Base-by-base conservation (phyloP, 2,888 invertebrate species). In the Drosophila setosimentum region DNA sequence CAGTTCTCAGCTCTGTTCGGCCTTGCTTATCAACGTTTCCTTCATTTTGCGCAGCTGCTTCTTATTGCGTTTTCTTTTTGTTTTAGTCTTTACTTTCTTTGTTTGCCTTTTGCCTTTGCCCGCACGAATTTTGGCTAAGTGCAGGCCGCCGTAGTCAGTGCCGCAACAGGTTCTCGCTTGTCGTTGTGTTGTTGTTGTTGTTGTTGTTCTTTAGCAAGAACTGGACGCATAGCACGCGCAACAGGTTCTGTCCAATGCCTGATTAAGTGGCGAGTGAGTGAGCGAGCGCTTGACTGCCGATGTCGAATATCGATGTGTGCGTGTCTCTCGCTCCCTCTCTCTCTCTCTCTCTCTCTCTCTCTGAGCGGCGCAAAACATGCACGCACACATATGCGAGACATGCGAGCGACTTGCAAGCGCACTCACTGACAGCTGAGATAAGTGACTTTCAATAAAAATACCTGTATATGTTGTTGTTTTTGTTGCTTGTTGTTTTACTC, bases 151-250 rank as follows among this genome's bases (percentile, higher is more conserved):
- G 55, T 18, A 8, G 42, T 72, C 67, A 49, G 62, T 71, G 76
- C 87, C 89, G 83, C 83, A 84, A 84, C 84, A 84, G 85, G 90
- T 85, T 85, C 87, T 85, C 65, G 72, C 40, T 68, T 62, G 61
- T 54, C 30, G 53, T 48, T 40, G 49, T 65, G 63, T 60, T 73
- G 55, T 57, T 55, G 63, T 61, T 75, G n/a, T n/a, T n/a, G n/a
- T n/a, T n/a, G 67, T 67, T 68, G 59, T 55, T 71, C 67, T 68
- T 57, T 35, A 57, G 60, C 63, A 64, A 83, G 87, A 89, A 86
- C 80, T 84, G 84, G 84, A 87, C 84, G 72, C 80, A 75, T 75
- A 80, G 82, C 79, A 78, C 82, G 87, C 82, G 85, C 88, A 89
- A 85, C 85, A 89, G 85, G 85, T 85, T 85, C 90, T 85, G 69